phyloP scores from a whole-genome alignment of 2,113 vertebrate species.

The Engystomops pustulosus region DNA sequence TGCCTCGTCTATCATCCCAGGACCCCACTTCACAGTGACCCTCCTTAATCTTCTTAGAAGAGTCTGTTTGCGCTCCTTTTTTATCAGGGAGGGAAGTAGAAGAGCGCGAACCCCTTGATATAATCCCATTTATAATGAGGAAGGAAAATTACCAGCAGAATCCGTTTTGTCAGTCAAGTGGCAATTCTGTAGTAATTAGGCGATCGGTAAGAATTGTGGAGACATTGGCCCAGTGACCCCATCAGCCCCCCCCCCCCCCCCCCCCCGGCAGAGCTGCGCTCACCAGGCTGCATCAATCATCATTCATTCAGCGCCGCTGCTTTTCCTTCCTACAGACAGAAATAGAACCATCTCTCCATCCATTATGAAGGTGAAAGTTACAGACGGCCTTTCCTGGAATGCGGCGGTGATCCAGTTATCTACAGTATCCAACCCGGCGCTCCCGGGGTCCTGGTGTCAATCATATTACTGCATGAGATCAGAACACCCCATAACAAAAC shows the following conservation, averaged over 20 bases:
- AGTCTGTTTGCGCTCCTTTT: slow-evolving; percentile 66
- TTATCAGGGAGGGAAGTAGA: slow-evolving; percentile 67
- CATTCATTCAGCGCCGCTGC: not conserved
- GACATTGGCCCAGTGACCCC: slow-evolving; percentile 17
- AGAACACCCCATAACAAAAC: no score
- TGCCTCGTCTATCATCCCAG: slow-evolving; percentile 57
- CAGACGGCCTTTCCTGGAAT: not conserved
- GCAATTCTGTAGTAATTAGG: slow-evolving; percentile 48
- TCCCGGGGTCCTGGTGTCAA: no score
- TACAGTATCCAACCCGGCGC: no score
- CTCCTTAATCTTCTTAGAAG: slow-evolving; percentile 70
- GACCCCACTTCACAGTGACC: slow-evolving; percentile 64
- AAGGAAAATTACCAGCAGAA: slow-evolving; percentile 71
- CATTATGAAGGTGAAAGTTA: not conserved
- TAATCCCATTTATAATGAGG: slow-evolving; percentile 70
- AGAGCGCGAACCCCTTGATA: slow-evolving; percentile 72
- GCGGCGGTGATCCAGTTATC: not conserved
- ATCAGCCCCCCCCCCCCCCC: slow-evolving; percentile 11
- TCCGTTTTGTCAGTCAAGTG: slow-evolving; percentile 70
- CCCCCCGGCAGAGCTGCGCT: not conserved
- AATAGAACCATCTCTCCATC: not conserved
- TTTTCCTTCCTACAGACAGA: not conserved
- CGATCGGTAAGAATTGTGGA: not conserved
- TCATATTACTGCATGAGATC: no score
- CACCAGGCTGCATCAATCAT: slow-evolving; percentile 37